Evolutionary conservation across 2,113 vertebrate genomes (phyloP).

Genomic region (Microcebus griseorufus): DNA sequence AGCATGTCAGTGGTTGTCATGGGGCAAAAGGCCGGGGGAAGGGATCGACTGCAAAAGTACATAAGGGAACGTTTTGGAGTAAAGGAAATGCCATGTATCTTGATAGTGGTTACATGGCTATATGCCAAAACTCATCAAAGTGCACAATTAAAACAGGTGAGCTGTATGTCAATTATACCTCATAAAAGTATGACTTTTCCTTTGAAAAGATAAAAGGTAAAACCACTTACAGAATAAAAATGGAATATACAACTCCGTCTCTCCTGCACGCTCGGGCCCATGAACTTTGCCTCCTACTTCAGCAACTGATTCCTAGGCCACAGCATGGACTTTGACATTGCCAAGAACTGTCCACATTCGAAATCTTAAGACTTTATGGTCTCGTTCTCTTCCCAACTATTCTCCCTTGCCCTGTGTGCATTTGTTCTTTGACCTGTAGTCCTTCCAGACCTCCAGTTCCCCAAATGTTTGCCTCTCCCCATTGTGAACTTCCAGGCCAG

Average conservation of each 20-base stretch:
- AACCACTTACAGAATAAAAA: not conserved
- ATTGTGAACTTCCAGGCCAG: not conserved
- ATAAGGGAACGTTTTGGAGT: not conserved
- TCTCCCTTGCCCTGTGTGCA: not conserved
- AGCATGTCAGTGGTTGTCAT: not conserved
- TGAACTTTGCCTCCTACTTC: not conserved
- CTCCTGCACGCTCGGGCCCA: not conserved
- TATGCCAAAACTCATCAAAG: not conserved
- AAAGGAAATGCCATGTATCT: not conserved
- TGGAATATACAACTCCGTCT: not conserved
- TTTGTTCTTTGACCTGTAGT: not conserved
- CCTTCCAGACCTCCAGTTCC: not conserved
- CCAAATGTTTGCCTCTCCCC: not conserved
- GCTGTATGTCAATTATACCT: not conserved
- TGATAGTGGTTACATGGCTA: not conserved
- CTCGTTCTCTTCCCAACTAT: not conserved
- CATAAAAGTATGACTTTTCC: not conserved
- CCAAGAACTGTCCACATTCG: not conserved
- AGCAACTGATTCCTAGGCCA: not conserved
- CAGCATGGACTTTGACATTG: not conserved
- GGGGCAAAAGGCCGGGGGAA: fast-evolving
- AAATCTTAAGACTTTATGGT: not conserved
- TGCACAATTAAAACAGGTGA: not conserved
- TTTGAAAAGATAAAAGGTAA: not conserved
- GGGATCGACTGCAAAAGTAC: not conserved